These are phyloP conservation scores for Enteromius treurensis DNA, from an alignment of 2,797 vertebrate species.

Conservation along the genomic window DNA sequence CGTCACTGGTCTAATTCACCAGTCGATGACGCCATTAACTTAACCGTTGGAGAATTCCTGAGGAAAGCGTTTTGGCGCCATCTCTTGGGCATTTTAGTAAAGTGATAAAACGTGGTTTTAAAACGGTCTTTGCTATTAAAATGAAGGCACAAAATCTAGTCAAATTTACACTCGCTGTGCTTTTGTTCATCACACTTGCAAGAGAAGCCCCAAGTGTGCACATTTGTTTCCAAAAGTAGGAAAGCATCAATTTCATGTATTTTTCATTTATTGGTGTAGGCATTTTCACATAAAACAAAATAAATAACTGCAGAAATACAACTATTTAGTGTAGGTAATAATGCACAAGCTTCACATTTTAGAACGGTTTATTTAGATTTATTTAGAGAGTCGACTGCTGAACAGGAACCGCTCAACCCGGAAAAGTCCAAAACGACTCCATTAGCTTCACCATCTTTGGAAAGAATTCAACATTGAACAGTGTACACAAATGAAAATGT, in stretches of 20 bases:
- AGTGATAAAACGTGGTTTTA: background rate
- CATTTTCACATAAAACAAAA: background rate
- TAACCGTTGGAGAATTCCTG: background rate
- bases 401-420: background rate
- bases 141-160: background rate
- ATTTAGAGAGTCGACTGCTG: background rate
- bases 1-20: background rate
- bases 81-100: background rate
- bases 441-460: background rate
- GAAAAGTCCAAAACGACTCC: background rate
- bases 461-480: background rate
- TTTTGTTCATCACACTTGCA: background rate
- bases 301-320: background rate
- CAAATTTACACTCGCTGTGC: background rate
- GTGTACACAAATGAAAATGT: too few relatives aligned
- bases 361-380: background rate
- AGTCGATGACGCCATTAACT: background rate
- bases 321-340: background rate
- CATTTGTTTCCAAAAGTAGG: background rate
- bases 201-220: background rate
- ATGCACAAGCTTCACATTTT: background rate
- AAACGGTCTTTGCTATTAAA: background rate
- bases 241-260: background rate
- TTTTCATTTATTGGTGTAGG: background rate
- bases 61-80: background rate